These are phyloP conservation scores for Phaedon cochleariae DNA, from an alignment of 2,888 invertebrate genomes.

Conservation along the genomic window DNA sequence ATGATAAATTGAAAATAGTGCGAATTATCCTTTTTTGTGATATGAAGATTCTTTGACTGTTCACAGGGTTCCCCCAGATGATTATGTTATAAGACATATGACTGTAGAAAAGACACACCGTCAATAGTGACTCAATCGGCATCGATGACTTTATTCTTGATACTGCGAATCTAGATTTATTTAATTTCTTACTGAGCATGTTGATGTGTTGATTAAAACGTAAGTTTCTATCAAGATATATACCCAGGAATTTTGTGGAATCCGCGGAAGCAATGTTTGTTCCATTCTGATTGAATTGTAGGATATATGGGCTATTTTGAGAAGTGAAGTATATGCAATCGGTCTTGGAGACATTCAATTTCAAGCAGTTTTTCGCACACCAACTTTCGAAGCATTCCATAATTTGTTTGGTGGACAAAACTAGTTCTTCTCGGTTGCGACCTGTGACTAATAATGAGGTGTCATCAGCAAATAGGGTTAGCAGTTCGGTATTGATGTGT, in stretches of 20 bases:
- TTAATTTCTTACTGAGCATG: background rate
- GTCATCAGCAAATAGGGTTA: background rate
- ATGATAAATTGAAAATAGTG: too few relatives aligned
- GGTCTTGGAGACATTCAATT: background rate
- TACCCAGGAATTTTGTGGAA: background rate
- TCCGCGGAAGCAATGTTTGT: background rate
- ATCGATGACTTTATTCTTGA: background rate
- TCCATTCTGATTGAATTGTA: background rate
- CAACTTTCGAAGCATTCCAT: background rate
- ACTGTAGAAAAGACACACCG: background rate
- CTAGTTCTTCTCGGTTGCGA: constrained; percentile 1
- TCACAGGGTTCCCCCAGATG: background rate
- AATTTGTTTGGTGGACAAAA: background rate
- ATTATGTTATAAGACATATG: background rate
- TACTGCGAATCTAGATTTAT: background rate
- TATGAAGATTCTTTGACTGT: background rate
- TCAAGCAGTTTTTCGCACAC: constrained; percentile 3
- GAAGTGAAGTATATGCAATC: background rate
- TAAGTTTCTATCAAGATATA: background rate
- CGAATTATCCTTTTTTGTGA: background rate
- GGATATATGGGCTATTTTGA: background rate
- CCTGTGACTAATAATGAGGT: constrained; percentile 3
- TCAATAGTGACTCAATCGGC: background rate
- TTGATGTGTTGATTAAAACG: constrained; percentile 4
- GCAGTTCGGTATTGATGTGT: background rate